phyloP scores from a whole-genome alignment of 2,888 invertebrate species.

The Metellina segmentata region DNA sequence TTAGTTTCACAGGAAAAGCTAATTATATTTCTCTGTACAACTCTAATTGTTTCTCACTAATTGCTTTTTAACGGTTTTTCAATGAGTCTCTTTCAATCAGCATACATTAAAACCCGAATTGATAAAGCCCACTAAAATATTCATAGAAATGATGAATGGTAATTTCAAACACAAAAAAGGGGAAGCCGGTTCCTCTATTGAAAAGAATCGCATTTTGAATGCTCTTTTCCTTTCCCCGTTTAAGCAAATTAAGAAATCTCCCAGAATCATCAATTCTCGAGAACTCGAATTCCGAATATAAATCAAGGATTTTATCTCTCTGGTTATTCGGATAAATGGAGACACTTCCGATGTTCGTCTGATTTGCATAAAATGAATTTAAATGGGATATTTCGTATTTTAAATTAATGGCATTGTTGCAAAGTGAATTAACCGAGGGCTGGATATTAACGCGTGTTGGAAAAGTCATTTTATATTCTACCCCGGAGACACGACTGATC shows the following conservation, averaged over 20 bases:
- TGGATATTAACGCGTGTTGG: background rate
- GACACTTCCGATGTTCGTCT: background rate
- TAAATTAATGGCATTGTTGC: slow-evolving; percentile 40
- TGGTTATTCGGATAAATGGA: background rate
- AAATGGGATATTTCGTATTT: slow-evolving; percentile 7
- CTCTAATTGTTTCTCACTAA: background rate
- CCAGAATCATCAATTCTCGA: background rate
- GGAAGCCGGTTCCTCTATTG: background rate
- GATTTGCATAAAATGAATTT: slow-evolving; percentile 1
- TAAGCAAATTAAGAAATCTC: background rate
- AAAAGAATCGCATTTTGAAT: background rate
- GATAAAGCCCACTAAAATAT: background rate
- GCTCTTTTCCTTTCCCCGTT: background rate
- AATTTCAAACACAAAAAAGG: background rate
- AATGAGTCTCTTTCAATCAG: background rate
- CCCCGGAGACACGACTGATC: slow-evolving; percentile 22
- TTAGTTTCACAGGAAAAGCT: no score
- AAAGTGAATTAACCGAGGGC: slow-evolving; percentile 24
- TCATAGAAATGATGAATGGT: slow-evolving; percentile 1
- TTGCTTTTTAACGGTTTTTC: background rate
- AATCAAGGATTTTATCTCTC: slow-evolving; percentile 1
- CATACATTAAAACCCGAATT: background rate
- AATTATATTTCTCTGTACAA: background rate
- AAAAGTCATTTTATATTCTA: slow-evolving; percentile 34
- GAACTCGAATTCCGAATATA: background rate